Evolutionary conservation across 1,140 invertebrate species (phyloP).

Genomic region (Adoxophyes honmai): DNA sequence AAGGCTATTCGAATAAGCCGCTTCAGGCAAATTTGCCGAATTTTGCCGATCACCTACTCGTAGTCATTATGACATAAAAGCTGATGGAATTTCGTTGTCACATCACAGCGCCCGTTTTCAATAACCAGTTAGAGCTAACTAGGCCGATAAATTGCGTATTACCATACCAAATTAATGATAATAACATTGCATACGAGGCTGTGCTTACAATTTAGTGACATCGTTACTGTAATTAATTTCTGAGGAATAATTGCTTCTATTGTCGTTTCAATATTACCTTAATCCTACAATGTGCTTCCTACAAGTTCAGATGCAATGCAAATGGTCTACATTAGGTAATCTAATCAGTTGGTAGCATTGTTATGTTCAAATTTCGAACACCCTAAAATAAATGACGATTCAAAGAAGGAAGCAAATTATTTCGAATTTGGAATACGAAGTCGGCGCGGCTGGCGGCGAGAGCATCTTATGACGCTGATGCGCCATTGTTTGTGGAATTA

Average conservation of each 20-base stretch:
- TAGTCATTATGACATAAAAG: conserved; percentile 6
- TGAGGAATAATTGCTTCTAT: neutral
- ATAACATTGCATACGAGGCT: neutral
- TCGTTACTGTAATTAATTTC: neutral
- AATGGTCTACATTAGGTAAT: no score
- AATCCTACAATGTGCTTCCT: no score
- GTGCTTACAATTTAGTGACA: neutral
- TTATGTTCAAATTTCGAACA: no score
- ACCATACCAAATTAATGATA: neutral
- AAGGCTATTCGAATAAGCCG: conserved; percentile 7
- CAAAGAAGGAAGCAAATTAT: no score
- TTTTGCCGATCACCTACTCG: neutral
- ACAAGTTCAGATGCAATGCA: no score
- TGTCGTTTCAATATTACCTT: no score
- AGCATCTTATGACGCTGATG: no score
- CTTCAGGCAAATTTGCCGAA: conserved; percentile 10
- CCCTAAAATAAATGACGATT: no score
- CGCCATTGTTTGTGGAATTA: no score
- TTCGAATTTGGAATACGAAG: no score
- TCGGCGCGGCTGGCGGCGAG: no score
- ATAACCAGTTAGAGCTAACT: conserved; percentile 7
- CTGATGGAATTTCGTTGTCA: conserved; percentile 7
- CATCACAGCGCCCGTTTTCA: neutral
- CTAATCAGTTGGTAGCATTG: no score
- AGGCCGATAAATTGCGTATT: neutral